Percentiles rank a stretch among this genome's conserved stretches.
phyloP scores from a whole-genome alignment of 2,113 vertebrate genomes.

The Danio rerio region GRCz12tu NC_133197.1:12605501-12606000 shows the following conservation, averaged over 20 bases:
- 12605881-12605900: too few species aligned
- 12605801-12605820: conserved; percentile 2
- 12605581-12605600: neutral
- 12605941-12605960: neutral
- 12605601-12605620: neutral
- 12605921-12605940: neutral
- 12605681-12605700: neutral
- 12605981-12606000: neutral
- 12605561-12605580: conserved; percentile 15
- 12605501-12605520: conserved; percentile 32
- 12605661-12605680: neutral
- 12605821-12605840: conserved; percentile 37
- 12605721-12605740: neutral
- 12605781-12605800: neutral
- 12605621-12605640: neutral
- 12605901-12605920: too few species aligned
- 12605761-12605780: neutral
- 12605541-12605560: conserved; percentile 29
- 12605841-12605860: conserved; percentile 49
- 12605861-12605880: neutral
- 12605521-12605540: conserved; percentile 6
- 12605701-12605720: neutral
- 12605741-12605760: neutral
- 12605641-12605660: neutral
- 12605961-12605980: neutral